A percentile compares a stretch with the other conserved stretches of the same genome.
Evolutionary conservation across 2,888 invertebrate genomes (phyloP).

Genomic region (Linyphia triangularis): DNA sequence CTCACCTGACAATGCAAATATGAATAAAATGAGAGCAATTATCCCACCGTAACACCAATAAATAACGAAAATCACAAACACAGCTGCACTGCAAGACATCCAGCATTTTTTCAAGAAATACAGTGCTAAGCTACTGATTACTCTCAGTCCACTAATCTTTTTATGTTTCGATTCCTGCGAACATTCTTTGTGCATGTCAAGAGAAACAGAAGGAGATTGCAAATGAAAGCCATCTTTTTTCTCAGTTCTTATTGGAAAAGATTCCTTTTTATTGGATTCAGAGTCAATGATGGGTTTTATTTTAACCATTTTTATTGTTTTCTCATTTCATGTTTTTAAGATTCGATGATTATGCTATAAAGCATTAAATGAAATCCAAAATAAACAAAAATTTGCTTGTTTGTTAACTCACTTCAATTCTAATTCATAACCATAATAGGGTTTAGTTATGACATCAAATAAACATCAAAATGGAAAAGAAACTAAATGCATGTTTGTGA

Average conservation of each 20-base stretch:
- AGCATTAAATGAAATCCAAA: neutral
- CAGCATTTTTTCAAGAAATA: constrained; percentile 73
- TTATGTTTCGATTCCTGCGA: constrained; percentile 2
- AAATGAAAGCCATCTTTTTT: constrained; percentile 28
- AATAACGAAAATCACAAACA: constrained; percentile 72
- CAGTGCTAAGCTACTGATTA: constrained; percentile 50
- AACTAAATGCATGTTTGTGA: too few relatives aligned
- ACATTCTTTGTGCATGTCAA: neutral
- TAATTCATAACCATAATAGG: too few relatives aligned
- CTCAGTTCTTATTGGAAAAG: neutral
- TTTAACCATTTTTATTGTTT: constrained; percentile 40
- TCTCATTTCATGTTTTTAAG: neutral
- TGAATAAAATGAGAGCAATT: constrained; percentile 61
- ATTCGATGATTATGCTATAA: neutral
- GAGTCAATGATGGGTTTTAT: constrained; percentile 12
- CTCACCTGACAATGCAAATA: constrained; percentile 70
- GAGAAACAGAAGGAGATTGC: constrained; percentile 10
- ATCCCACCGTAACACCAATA: constrained; percentile 74
- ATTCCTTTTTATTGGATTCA: constrained; percentile 17
- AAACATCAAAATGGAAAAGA: too few relatives aligned
- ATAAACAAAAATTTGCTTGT: neutral
- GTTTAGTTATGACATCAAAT: too few relatives aligned
- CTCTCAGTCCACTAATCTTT: neutral
- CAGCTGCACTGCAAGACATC: constrained; percentile 71
- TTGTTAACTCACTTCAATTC: neutral